Evolutionary conservation across 2,888 invertebrate species (phyloP).

Genomic region (Agonopterix heracliana): DNA sequence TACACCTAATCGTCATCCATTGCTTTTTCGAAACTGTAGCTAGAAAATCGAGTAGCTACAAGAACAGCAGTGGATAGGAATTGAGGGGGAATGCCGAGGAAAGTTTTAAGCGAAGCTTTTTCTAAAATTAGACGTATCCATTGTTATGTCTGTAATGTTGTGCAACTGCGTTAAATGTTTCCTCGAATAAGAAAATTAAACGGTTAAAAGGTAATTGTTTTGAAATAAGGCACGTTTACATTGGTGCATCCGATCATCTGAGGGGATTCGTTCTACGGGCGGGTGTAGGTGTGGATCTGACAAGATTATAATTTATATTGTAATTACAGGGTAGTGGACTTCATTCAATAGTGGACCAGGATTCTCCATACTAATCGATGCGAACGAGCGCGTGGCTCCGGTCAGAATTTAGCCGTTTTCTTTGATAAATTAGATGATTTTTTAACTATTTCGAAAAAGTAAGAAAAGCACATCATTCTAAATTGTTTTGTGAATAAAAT

Average conservation of each 20-base stretch:
- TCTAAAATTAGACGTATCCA: slow-evolving; percentile 52
- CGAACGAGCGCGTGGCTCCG: no score
- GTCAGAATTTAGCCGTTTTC: no score
- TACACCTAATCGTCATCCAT: slow-evolving; percentile 24
- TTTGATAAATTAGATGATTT: no score
- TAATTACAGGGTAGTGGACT: no score
- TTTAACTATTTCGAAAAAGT: no score
- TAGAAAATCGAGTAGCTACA: not conserved
- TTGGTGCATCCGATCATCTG: not conserved
- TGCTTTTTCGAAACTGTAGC: slow-evolving; percentile 15
- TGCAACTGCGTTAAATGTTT: slow-evolving; percentile 61
- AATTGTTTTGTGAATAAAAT: no score
- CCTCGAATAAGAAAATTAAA: slow-evolving; percentile 52
- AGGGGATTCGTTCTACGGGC: no score
- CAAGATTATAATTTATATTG: no score
- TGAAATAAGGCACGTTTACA: slow-evolving; percentile 31
- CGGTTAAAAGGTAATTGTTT: slow-evolving; percentile 47
- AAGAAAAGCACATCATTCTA: no score
- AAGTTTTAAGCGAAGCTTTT: slow-evolving; percentile 31
- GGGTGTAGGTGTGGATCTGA: no score
- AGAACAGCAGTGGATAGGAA: slow-evolving; percentile 23
- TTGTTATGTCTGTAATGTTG: slow-evolving; percentile 66
- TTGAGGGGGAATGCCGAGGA: slow-evolving; percentile 14
- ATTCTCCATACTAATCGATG: no score
- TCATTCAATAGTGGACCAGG: no score